Percentiles rank a stretch among this genome's conserved stretches.
phyloP scores from a whole-genome alignment of 2,797 vertebrate genomes.

The Betta splendens region DNA sequence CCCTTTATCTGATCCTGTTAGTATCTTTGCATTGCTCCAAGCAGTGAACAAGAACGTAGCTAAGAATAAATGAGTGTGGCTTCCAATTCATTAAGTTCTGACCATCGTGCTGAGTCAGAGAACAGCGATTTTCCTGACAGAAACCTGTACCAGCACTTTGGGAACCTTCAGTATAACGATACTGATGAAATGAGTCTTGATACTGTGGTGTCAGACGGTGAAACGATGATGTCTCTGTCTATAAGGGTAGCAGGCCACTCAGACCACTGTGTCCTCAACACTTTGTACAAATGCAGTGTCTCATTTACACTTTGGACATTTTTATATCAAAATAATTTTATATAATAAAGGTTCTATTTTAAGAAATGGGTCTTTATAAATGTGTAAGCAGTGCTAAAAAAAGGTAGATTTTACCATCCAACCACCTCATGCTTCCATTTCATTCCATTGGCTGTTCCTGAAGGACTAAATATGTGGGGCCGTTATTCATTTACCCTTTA shows the following conservation, averaged over 20 bases:
- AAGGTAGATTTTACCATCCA: too few species aligned
- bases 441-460: too few species aligned
- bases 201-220: too few species aligned
- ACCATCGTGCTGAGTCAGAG: not conserved
- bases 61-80: not conserved
- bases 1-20: not conserved
- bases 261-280: constrained; percentile 63
- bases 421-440: too few species aligned
- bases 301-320: constrained; percentile 76
- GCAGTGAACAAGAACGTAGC: not conserved
- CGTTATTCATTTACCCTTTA: too few species aligned
- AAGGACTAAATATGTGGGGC: too few species aligned
- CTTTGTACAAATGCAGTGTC: constrained; percentile 73
- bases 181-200: too few species aligned
- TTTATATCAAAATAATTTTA: constrained; percentile 85
- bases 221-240: not conserved
- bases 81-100: not conserved
- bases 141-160: constrained; percentile 6
- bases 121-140: not conserved
- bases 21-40: not conserved
- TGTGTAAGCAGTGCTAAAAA: too few species aligned
- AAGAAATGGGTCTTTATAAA: too few species aligned
- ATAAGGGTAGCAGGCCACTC: constrained; percentile 31
- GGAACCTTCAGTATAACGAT: not conserved
- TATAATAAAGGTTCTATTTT: constrained; percentile 88